Evolutionary conservation across 1,140 invertebrate genomes (phyloP).

Genomic region (Carcinoscorpius rotundicauda): DNA sequence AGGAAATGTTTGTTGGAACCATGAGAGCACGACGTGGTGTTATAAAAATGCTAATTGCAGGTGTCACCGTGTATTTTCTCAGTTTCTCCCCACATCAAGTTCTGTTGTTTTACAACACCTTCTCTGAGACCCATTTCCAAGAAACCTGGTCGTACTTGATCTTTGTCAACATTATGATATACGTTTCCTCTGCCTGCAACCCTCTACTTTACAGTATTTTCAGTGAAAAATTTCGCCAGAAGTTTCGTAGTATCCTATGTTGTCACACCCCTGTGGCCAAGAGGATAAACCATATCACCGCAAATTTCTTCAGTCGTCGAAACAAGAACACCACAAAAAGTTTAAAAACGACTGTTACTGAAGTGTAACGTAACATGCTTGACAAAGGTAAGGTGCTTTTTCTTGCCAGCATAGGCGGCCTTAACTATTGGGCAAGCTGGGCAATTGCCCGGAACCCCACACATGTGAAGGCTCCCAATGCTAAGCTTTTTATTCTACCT

Average conservation of each 20-base stretch:
- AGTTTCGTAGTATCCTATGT: constrained; percentile 31
- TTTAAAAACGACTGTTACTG: constrained; percentile 17
- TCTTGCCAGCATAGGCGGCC: no score
- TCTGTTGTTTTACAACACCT: constrained; percentile 32
- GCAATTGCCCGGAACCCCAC: no score
- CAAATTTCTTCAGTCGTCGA: neutral
- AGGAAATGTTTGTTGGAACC: constrained; percentile 26
- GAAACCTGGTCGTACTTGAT: constrained; percentile 31
- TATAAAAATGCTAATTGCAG: constrained; percentile 36
- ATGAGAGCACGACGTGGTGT: constrained; percentile 32
- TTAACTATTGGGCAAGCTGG: no score
- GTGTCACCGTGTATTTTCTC: constrained; percentile 35
- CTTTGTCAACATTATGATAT: constrained; percentile 31
- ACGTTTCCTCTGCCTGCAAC: constrained; percentile 35
- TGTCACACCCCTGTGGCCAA: constrained; percentile 13
- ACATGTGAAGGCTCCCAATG: no score
- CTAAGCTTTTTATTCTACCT: no score
- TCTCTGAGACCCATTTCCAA: constrained; percentile 28
- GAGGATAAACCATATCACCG: neutral
- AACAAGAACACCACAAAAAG: constrained; percentile 10
- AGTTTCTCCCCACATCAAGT: constrained; percentile 35
- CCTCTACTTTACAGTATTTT: constrained; percentile 37
- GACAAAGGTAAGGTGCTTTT: neutral
- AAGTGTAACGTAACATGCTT: constrained; percentile 11
- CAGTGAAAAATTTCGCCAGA: constrained; percentile 33